A percentile compares a stretch with the other conserved stretches of the same genome.
Evolutionary conservation across 2,797 vertebrate species (phyloP).

Genomic region (Thalassophryne amazonica): DNA sequence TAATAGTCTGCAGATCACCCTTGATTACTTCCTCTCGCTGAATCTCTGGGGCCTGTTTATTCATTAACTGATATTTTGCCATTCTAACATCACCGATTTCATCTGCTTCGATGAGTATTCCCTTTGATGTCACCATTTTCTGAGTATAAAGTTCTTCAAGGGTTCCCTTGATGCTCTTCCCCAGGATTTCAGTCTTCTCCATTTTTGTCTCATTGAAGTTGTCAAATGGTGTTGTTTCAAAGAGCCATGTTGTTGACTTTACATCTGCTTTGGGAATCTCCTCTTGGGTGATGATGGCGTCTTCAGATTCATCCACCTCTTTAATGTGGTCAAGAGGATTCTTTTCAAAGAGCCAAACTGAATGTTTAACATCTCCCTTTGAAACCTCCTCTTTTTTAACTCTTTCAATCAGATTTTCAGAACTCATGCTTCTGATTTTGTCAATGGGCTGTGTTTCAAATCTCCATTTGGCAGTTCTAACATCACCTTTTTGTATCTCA

Average conservation of each 20-base stretch:
- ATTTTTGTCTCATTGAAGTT: constrained; percentile 83
- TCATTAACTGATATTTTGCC: constrained; percentile 93
- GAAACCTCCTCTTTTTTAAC: constrained; percentile 85
- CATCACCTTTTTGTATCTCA: constrained; percentile 89
- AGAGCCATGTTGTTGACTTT: constrained; percentile 89
- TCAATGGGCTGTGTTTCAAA: constrained; percentile 91
- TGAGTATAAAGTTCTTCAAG: constrained; percentile 87
- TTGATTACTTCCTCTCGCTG: constrained; percentile 88
- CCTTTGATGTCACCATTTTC: constrained; percentile 85
- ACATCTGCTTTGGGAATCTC: constrained; percentile 88
- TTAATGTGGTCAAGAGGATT: constrained; percentile 86
- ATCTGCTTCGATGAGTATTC: constrained; percentile 88
- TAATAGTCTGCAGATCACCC: constrained; percentile 87
- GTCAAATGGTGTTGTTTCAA: constrained; percentile 90
- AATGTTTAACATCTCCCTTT: constrained; percentile 88
- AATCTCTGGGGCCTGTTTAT: constrained; percentile 85
- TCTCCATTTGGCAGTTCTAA: constrained; percentile 89
- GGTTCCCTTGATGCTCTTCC: constrained; percentile 90
- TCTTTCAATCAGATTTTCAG: constrained; percentile 82
- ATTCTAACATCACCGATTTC: constrained; percentile 92
- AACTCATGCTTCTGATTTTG: constrained; percentile 84
- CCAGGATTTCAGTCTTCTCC: constrained; percentile 85
- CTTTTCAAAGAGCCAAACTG: constrained; percentile 94
- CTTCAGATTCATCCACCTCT: constrained; percentile 72
- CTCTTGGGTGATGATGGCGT: constrained; percentile 59